Conservation (phyloP, 2,888 invertebrate genomes). For the Trilocha varians region DNA sequence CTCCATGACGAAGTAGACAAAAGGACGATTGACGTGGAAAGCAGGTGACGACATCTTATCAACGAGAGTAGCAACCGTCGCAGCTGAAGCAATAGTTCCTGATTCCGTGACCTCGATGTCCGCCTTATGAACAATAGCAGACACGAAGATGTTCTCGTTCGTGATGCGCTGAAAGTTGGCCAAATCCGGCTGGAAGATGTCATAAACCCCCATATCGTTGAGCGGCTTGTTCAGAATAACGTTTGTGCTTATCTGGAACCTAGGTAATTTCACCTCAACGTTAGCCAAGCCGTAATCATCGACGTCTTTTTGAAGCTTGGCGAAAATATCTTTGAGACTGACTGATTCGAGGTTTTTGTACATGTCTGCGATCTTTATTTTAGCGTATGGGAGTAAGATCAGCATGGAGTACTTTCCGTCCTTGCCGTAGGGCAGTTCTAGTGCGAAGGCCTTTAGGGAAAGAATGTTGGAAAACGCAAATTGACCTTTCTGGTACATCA, state of each 20-base stretch:
- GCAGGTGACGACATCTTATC: conserved; percentile 74
- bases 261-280: conserved; percentile 76
- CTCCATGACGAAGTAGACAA: conserved; percentile 79
- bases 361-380: conserved; percentile 59
- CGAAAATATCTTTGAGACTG: conserved; percentile 65
- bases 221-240: conserved; percentile 73
- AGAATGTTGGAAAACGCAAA: conserved; percentile 73
- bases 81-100: conserved; percentile 80
- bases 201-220: conserved; percentile 76
- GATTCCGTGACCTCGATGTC: conserved; percentile 83
- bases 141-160: conserved; percentile 69
- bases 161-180: conserved; percentile 75
- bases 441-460: conserved; percentile 69
- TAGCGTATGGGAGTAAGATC: conserved; percentile 74
- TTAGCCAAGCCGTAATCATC: conserved; percentile 70
- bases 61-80: conserved; percentile 60
- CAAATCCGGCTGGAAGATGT: conserved; percentile 72
- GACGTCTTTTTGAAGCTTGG: conserved; percentile 56
- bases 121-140: conserved; percentile 79
- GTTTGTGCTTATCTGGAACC: conserved; percentile 76
- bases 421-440: conserved; percentile 80
- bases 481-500: conserved; percentile 80
- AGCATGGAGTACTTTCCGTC: conserved; percentile 75
- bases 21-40: conserved; percentile 77
- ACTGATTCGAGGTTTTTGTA: conserved; percentile 62